These are phyloP conservation scores for Pocota personata DNA, from an alignment of 2,888 invertebrate genomes.

Conservation along the genomic window DNA sequence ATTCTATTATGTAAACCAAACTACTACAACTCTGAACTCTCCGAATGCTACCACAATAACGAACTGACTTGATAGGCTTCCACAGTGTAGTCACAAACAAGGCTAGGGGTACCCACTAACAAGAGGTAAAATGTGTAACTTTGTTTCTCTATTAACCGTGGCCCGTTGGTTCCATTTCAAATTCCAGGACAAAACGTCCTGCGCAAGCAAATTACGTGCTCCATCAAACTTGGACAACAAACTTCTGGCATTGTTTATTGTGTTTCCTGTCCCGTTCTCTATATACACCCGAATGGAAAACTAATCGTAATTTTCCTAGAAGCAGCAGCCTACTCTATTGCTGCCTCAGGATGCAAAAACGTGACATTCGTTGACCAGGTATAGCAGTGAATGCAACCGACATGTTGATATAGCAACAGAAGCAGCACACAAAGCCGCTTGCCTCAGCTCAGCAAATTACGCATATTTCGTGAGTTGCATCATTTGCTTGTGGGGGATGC, in stretches of 20 bases:
- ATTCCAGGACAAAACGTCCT: conserved; percentile 73
- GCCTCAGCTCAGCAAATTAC: conserved; percentile 59
- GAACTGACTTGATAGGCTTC: conserved; percentile 19
- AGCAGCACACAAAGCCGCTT: conserved; percentile 29
- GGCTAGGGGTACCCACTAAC: conserved; percentile 43
- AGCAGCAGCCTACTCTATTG: neutral
- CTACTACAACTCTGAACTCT: neutral
- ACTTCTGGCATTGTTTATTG: conserved; percentile 73
- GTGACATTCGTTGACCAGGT: conserved; percentile 69
- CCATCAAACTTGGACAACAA: conserved; percentile 73
- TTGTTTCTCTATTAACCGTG: conserved; percentile 71
- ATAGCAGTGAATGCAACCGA: conserved; percentile 55
- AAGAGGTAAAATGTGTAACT: conserved; percentile 63
- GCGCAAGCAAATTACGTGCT: conserved; percentile 74
- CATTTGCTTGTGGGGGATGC: neutral
- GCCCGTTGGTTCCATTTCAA: conserved; percentile 70
- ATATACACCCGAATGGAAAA: conserved; percentile 56
- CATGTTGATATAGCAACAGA: conserved; percentile 52
- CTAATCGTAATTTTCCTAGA: conserved; percentile 68
- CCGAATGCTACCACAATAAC: neutral
- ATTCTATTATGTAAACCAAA: neutral
- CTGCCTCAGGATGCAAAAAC: conserved; percentile 52
- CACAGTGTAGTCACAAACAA: conserved; percentile 8
- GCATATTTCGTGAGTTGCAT: conserved; percentile 73
- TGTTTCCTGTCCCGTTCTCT: conserved; percentile 25